Conservation (phyloP, 2,113 vertebrate species). For the Craseonycteris thonglongyai region DNA sequence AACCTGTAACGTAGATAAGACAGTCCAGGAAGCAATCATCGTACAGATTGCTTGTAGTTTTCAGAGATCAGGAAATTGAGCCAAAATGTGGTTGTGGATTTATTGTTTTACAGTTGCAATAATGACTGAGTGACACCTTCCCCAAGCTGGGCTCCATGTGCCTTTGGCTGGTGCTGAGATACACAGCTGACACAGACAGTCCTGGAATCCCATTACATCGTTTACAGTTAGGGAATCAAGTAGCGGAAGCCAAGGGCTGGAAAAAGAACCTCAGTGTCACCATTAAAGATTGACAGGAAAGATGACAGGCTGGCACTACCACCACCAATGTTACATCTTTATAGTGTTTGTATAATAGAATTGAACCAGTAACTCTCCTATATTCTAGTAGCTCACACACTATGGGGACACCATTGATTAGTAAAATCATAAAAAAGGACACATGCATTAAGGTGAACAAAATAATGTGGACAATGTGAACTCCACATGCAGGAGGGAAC, state of each 20-base stretch:
- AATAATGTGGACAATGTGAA: background rate
- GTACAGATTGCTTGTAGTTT: slow-evolving; percentile 15
- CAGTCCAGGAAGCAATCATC: slow-evolving; percentile 21
- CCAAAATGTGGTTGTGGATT: background rate
- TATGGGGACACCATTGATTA: background rate
- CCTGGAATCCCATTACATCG: background rate
- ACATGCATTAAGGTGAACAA: background rate
- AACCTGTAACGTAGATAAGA: background rate
- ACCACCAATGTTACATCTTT: background rate
- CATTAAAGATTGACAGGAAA: background rate
- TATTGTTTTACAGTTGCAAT: slow-evolving; percentile 9
- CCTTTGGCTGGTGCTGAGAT: background rate
- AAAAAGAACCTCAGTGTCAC: background rate
- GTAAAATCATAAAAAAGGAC: background rate
- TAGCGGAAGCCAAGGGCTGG: background rate
- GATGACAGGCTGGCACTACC: background rate
- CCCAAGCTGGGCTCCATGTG: background rate
- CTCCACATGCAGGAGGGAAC: background rate
- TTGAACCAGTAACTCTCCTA: background rate
- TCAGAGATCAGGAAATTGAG: slow-evolving; percentile 18
- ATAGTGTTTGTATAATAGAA: background rate
- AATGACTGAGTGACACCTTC: background rate
- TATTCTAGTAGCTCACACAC: background rate
- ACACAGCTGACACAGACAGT: background rate
- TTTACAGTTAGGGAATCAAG: slow-evolving; percentile 3